Percentiles rank a stretch among this genome's conserved stretches.
Evolutionary conservation across 2,797 vertebrate species (phyloP).

Genomic region (Xenentodon cancila): DNA sequence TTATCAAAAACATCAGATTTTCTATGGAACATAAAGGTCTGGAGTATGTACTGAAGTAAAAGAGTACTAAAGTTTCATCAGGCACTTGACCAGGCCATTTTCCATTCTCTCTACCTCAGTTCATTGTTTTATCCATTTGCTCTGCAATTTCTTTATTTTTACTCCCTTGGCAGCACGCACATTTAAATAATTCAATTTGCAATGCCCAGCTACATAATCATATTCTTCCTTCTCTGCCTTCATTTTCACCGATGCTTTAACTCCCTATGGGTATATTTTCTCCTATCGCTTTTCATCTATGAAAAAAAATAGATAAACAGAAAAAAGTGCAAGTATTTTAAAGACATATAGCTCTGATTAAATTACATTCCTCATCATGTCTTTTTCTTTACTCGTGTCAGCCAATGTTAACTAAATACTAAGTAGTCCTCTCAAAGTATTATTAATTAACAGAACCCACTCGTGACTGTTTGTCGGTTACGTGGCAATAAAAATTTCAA

Average conservation of each 20-base stretch:
- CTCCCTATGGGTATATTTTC: slow-evolving; percentile 46
- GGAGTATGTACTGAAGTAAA: slow-evolving; percentile 15
- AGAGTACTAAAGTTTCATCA: slow-evolving; percentile 7
- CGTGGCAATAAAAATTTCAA: slow-evolving; percentile 35
- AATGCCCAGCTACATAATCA: slow-evolving; percentile 60
- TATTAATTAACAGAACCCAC: slow-evolving; percentile 53
- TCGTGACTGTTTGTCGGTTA: slow-evolving; percentile 38
- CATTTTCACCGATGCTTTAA: slow-evolving; percentile 49
- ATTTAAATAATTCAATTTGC: slow-evolving; percentile 76
- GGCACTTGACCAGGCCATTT: slow-evolving; percentile 12
- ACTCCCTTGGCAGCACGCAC: slow-evolving; percentile 40
- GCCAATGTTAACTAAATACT: slow-evolving; percentile 30
- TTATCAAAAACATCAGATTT: slow-evolving; percentile 3
- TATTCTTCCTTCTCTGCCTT: slow-evolving; percentile 47
- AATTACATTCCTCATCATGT: slow-evolving; percentile 23
- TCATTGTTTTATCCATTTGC: slow-evolving; percentile 32
- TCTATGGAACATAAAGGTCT: slow-evolving; percentile 10
- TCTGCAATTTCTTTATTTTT: slow-evolving; percentile 46
- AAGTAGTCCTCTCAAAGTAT: slow-evolving; percentile 28
- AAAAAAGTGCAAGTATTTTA: slow-evolving; percentile 18
- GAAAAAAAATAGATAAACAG: slow-evolving; percentile 2
- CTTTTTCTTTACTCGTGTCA: slow-evolving; percentile 13
- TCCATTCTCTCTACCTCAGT: background rate
- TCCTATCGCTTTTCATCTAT: slow-evolving; percentile 38
- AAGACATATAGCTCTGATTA: slow-evolving; percentile 42